These are phyloP conservation scores for Eristalis tenax DNA, from an alignment of 2,888 invertebrate species.

Conservation along the genomic window DNA sequence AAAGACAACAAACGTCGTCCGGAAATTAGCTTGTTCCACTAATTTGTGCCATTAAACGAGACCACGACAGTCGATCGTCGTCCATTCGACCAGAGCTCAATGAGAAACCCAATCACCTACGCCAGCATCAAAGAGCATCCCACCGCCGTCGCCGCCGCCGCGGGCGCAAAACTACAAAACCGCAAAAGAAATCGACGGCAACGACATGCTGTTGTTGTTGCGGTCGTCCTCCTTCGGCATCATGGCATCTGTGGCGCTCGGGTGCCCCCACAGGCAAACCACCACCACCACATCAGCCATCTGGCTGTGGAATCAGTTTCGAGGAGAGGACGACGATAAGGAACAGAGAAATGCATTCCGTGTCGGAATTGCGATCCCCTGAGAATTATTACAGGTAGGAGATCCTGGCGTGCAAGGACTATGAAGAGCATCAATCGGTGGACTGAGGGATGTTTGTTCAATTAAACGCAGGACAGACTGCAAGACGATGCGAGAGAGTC, in stretches of 20 bases:
- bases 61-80: slow-evolving; percentile 37
- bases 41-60: slow-evolving; percentile 33
- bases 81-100: slow-evolving; percentile 19
- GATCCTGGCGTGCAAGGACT: neutral
- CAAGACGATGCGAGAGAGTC: slow-evolving; percentile 4
- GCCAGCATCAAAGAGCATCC: slow-evolving; percentile 58
- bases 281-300: slow-evolving; percentile 63
- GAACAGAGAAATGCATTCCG: slow-evolving; percentile 52
- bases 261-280: too few relatives aligned
- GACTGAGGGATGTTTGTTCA: slow-evolving; percentile 58
- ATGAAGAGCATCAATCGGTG: neutral
- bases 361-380: slow-evolving; percentile 55
- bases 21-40: slow-evolving; percentile 46
- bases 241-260: slow-evolving; percentile 57
- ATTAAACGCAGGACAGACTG: slow-evolving; percentile 57
- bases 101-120: slow-evolving; percentile 50
- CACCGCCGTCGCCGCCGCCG: too few relatives aligned
- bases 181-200: slow-evolving; percentile 60
- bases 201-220: slow-evolving; percentile 4
- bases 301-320: slow-evolving; percentile 51
- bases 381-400: slow-evolving; percentile 57
- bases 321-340: slow-evolving; percentile 31
- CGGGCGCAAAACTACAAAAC: slow-evolving; percentile 66
- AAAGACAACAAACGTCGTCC: slow-evolving; percentile 38
- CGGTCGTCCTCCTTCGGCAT: neutral